Evolutionary conservation across 2,797 vertebrate genomes (phyloP), one percentile per base, ranked within the genome.

Genomic region (Pempheris klunzingeri): DNA sequence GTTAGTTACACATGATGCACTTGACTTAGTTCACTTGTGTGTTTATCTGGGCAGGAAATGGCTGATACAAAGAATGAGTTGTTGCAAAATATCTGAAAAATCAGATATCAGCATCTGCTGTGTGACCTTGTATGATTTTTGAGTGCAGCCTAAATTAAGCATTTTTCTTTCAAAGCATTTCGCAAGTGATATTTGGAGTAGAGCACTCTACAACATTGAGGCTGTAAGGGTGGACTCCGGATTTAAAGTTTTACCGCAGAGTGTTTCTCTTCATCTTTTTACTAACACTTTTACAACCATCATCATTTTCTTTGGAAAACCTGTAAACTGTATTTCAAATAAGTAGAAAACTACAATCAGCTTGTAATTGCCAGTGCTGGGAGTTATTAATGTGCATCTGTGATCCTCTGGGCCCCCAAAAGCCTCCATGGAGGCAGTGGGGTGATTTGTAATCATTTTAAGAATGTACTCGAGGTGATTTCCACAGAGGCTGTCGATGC

Each of bases 381-480:
- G 36, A 62, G 66, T 70, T 68, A 64, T 66, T 61, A 5, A 32
- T 41, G 61, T 55, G 55, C 14, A 43, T 74, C 68, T 65, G 61
- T 15, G 62, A 43, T 43, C 36, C 36, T 47, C 44, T 7, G 52
- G 13, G 39, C 26, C 72, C 59, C 9, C 28, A 7, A 52, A 49
- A 44, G n/a, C 62, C 64, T 75, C 52, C 63, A 18, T 14, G 32
- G 66, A 75, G 70, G 76, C 77, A 67, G 87, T 22, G 59, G 66
- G 83, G 83, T 73, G 81, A 91, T 87, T 88, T 87, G 87, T 84
- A 92, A 90, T 91, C 80, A 90, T 85, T 92, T 83, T 81, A 84
- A 87, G 88, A 94, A 92, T 91, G 89, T 87, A 62, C 85, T 93
- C 75, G 77, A 90, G 62, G 79, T 88, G 83, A 90, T 89, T 90